Percentiles rank a stretch among this genome's conserved stretches.
Evolutionary conservation across 2,888 invertebrate genomes (phyloP).

Genomic region (Ormyrus nitidulus): DNA sequence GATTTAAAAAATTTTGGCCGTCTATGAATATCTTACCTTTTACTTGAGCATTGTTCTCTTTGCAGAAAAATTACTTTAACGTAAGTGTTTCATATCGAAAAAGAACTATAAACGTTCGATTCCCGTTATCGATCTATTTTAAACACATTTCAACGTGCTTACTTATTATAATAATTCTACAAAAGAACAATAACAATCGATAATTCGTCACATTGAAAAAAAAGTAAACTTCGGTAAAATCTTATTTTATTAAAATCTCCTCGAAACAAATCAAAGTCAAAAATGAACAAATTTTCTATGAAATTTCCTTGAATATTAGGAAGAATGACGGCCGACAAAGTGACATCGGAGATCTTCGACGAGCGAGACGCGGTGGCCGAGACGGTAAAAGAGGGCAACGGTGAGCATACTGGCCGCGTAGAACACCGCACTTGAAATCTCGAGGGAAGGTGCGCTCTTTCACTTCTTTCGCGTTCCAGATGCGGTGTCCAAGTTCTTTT

Average conservation of each 20-base stretch:
- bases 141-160: not conserved
- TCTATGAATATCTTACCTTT: no score
- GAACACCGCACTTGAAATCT: not conserved
- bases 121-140: not conserved
- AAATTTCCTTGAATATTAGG: not conserved
- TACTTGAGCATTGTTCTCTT: no score
- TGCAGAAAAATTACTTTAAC: no score
- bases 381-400: constrained; percentile 31
- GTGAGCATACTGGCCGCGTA: constrained; percentile 17
- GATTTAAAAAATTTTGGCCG: no score
- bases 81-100: no score
- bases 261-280: no score
- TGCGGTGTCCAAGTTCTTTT: constrained; percentile 84
- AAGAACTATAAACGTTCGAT: no score
- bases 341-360: constrained; percentile 47
- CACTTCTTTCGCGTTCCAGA: constrained; percentile 74
- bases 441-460: not conserved
- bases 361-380: constrained; percentile 41
- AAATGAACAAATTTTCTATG: no score
- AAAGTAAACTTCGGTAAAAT: no score
- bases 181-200: no score
- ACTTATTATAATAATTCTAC: not conserved
- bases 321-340: constrained; percentile 44
- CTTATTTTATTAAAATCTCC: no score
- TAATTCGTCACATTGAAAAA: no score